Base-by-base conservation (phyloP, 2,113 vertebrate species). In the Dolichallabes microphthalmus region DNA sequence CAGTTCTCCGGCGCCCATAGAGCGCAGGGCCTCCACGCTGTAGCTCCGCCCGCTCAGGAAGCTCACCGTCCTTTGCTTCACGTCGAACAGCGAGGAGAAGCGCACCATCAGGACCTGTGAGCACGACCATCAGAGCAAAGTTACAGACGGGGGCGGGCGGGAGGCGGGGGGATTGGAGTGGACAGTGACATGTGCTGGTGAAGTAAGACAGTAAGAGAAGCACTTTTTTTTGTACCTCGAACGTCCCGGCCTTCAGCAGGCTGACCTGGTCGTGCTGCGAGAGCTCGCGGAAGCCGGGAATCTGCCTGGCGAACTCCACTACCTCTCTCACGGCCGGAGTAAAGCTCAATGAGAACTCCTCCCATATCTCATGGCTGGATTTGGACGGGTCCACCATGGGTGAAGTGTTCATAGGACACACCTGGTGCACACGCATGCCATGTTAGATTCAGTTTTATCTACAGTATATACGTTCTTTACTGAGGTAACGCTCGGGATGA, bases 311-410 rank as follows among this genome's bases (percentile, higher is more conserved):
- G 45, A 99, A 99, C 88, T 99, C 98, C 69, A 99, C 98, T 79
- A 99, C 98, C 89, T 99, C 98, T 88, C 96, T 96, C 86, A 99
- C 97, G 0, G 97, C 98, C 1, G 98, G 97, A 10, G 97, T 98
- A 92, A 99, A 99, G 90, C 97, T 98, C 96, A 96, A 92, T 35
- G 98, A 99, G 92, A 99, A 99, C 90, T 99, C 98, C 94, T 99
- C 98, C 98, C 98, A 99, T 90, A 99, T 91, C 92, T 98, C 96
- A 92, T 99, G 97, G 82, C 96, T 97, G 27, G 96, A 96, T 90
- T 97, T 98, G 91, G 91, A 92, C 76, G 98, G 96, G 91, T 98
- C 96, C 91, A 99, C 97, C 1, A 94, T 94, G 0, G 98, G 97
- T 63, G 97, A 96, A 68, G 94, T 94, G 92, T 95, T 97, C 97